Evolutionary conservation across 2,888 invertebrate species (phyloP).

Genomic region (Sesia apiformis): DNA sequence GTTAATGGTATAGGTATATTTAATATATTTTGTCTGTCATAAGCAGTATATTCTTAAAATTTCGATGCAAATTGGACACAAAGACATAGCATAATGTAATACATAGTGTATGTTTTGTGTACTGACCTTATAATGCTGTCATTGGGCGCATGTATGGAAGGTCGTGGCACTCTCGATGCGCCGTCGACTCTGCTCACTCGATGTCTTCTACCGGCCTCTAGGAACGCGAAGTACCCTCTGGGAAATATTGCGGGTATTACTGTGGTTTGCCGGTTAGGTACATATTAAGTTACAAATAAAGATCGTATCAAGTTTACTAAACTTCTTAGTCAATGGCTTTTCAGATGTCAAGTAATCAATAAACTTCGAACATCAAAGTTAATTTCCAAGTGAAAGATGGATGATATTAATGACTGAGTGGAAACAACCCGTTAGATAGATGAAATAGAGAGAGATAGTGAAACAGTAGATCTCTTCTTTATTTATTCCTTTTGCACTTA

Average conservation of each 20-base stretch:
- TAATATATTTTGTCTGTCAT: conserved; percentile 1
- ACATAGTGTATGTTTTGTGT: neutral
- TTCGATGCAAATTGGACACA: conserved; percentile 27
- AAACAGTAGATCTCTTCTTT: too few species aligned
- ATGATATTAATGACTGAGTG: too few species aligned
- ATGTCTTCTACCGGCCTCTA: conserved; percentile 85
- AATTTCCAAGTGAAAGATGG: too few species aligned
- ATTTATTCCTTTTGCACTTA: too few species aligned
- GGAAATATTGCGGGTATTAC: conserved; percentile 4
- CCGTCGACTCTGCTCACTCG: conserved; percentile 77
- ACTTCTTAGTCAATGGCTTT: neutral
- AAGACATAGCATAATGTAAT: conserved; percentile 11
- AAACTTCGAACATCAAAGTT: too few species aligned
- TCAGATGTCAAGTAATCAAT: too few species aligned
- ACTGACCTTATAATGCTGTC: conserved; percentile 79
- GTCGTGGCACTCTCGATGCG: conserved; percentile 68
- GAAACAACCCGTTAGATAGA: too few species aligned
- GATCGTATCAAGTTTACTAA: neutral
- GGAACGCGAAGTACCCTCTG: conserved; percentile 92
- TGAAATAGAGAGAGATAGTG: too few species aligned
- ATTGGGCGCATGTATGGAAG: conserved; percentile 79
- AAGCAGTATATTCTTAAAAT: conserved; percentile 19
- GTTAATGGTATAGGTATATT: conserved; percentile 8
- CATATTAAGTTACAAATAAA: neutral
- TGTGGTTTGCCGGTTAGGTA: too few species aligned